Evolutionary conservation across 2,113 vertebrate genomes (phyloP).

Genomic region (Phylloscopus trochiloides): DNA sequence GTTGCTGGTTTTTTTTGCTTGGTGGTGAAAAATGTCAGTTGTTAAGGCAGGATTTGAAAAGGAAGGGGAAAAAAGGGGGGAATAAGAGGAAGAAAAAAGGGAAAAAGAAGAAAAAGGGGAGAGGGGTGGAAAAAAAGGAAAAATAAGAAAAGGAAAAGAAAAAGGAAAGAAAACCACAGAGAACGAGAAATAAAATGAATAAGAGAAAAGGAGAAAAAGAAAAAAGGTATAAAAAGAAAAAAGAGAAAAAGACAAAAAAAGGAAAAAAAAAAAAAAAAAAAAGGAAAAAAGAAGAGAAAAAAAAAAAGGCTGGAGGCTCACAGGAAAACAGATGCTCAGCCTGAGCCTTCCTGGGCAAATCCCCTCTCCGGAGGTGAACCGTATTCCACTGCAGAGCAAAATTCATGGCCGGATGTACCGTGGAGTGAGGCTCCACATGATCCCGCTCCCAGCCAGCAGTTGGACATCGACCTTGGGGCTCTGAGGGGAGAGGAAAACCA

Average conservation of each 20-base stretch:
- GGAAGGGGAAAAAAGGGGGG: fast-evolving
- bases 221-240: background rate
- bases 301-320: background rate
- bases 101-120: fast-evolving
- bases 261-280: too few relatives aligned
- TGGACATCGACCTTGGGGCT: background rate
- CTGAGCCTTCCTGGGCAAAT: background rate
- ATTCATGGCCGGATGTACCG: background rate
- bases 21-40: background rate
- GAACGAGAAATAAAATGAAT: fast-evolving
- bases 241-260: fast-evolving
- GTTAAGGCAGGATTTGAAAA: background rate
- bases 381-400: background rate
- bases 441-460: background rate
- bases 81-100: background rate
- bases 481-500: background rate
- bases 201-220: fast-evolving
- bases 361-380: background rate
- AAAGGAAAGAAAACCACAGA: fast-evolving
- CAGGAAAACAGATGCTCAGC: background rate
- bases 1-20: background rate
- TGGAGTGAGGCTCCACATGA: background rate
- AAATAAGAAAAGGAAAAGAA: fast-evolving
- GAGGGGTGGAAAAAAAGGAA: fast-evolving
- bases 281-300: fast-evolving